These are phyloP conservation scores for Pangasius sanitwongsei DNA, from an alignment of 2,797 vertebrate species.

Conservation along the genomic window DNA sequence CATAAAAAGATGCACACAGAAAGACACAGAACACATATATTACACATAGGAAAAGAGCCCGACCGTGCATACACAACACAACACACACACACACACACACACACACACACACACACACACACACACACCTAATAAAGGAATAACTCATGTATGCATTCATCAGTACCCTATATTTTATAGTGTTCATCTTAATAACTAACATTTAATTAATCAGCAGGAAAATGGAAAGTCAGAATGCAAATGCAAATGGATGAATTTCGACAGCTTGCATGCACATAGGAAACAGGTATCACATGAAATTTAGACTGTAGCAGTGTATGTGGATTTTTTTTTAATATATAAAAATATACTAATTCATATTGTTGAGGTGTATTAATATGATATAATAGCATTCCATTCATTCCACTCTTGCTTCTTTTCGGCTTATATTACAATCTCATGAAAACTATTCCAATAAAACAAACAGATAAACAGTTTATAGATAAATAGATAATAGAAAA, in stretches of 20 bases:
- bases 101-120: constrained; percentile 12
- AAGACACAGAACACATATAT: background rate
- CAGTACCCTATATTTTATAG: background rate
- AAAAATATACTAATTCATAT: background rate
- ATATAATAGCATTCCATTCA: constrained; percentile 18
- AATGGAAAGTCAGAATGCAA: background rate
- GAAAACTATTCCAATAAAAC: background rate
- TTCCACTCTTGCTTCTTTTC: background rate
- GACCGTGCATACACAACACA: background rate
- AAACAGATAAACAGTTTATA: no score
- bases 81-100: background rate
- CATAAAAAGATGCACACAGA: background rate
- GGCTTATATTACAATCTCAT: background rate
- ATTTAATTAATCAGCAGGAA: background rate
- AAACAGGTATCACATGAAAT: background rate
- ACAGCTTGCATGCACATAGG: background rate
- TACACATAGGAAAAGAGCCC: no score
- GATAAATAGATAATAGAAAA: no score
- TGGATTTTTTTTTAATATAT: background rate
- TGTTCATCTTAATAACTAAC: background rate
- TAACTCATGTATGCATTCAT: background rate
- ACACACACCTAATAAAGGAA: background rate
- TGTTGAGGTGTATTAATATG: constrained; percentile 52
- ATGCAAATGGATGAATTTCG: background rate
- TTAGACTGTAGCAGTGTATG: background rate